Percentiles rank a stretch among this genome's conserved stretches.
phyloP scores from a whole-genome alignment of 2,888 invertebrate species.

The Nipponacmea schrenckii region DNA sequence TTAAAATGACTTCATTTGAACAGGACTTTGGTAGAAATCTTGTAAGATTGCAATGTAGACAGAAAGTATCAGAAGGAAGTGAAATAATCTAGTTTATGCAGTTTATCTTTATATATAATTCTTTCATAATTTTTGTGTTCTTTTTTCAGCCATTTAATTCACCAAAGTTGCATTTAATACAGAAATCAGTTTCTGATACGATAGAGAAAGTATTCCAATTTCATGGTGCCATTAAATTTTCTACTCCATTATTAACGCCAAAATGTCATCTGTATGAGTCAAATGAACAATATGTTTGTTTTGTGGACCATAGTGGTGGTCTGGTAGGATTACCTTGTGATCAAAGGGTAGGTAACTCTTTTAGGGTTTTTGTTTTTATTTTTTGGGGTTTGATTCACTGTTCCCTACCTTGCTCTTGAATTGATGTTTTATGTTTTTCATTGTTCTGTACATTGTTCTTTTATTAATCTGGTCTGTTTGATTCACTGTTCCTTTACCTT shows the following conservation, averaged over 20 bases:
- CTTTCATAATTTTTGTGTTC: slow-evolving; percentile 8
- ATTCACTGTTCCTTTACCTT: too few species aligned
- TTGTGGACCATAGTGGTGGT: slow-evolving; percentile 89
- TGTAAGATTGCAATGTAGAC: too few species aligned
- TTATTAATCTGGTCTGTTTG: too few species aligned
- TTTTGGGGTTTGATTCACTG: too few species aligned
- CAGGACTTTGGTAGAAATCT: too few species aligned
- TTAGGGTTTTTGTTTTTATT: too few species aligned
- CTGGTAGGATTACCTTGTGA: slow-evolving; percentile 85
- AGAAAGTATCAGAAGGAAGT: too few species aligned
- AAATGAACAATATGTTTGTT: slow-evolving; percentile 73
- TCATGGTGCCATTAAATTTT: slow-evolving; percentile 80
- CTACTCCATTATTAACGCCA: slow-evolving; percentile 85
- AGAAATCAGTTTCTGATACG: slow-evolving; percentile 70
- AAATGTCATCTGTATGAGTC: slow-evolving; percentile 48
- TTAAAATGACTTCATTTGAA: too few species aligned
- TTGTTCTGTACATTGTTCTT: not conserved
- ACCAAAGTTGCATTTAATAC: slow-evolving; percentile 67
- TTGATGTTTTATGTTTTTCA: not conserved
- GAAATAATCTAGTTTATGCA: too few species aligned
- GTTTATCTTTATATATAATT: too few species aligned
- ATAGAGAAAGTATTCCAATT: slow-evolving; percentile 61
- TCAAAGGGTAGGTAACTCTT: slow-evolving; percentile 72
- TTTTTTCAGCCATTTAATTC: slow-evolving; percentile 40
- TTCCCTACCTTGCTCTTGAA: not conserved